These are phyloP conservation scores for Eulemur coronatus DNA, from an alignment of 2,797 vertebrate species.

Conservation along the genomic window DNA sequence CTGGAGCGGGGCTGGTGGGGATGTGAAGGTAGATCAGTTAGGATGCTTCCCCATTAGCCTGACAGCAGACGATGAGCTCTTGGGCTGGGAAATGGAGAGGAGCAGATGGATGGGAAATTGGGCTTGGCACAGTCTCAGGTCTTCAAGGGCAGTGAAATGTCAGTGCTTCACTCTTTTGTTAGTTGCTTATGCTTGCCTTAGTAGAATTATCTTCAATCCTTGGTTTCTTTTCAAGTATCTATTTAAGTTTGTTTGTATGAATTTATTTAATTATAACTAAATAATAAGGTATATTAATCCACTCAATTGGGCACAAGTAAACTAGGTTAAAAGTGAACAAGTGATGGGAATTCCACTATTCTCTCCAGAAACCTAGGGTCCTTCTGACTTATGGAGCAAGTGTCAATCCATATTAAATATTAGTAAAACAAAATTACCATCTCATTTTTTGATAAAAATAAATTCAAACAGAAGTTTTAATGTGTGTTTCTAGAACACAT, in stretches of 20 bases:
- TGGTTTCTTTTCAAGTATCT: not conserved
- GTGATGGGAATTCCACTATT: not conserved
- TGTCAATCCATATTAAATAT: not conserved
- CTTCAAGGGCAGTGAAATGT: not conserved
- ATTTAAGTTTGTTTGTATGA: not conserved
- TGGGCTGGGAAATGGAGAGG: no score
- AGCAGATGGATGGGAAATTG: not conserved
- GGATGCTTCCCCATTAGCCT: not conserved
- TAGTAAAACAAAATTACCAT: not conserved
- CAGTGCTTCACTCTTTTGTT: no score
- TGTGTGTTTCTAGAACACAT: not conserved
- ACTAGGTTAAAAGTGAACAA: not conserved
- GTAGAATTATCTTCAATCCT: not conserved
- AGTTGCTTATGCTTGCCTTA: no score
- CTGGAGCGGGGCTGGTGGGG: not conserved
- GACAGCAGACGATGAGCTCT: not conserved
- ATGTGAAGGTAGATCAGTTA: not conserved
- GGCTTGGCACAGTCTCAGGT: not conserved
- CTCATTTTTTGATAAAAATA: not conserved
- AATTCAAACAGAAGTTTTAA: not conserved
- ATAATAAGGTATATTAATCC: not conserved
- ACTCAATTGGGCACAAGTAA: not conserved
- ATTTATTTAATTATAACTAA: not conserved
- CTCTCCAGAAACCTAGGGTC: not conserved
- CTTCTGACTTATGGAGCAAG: not conserved